These are phyloP conservation scores for Metaphire vulgaris DNA, from an alignment of 1,140 invertebrate species.

Conservation along the genomic window DNA sequence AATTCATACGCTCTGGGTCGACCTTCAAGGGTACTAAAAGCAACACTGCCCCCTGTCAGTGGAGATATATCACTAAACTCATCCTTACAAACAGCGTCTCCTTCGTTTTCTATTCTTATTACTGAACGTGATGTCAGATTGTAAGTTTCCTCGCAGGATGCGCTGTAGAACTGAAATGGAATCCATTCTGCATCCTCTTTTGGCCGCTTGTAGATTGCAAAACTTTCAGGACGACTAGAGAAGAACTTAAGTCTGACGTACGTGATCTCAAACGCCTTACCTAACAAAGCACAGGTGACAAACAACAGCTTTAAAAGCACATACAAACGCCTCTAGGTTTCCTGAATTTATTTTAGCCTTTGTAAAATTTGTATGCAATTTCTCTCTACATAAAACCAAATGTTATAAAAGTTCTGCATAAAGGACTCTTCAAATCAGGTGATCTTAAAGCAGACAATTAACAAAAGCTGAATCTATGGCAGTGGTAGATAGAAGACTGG, in stretches of 20 bases:
- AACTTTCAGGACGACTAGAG: constrained; percentile 90
- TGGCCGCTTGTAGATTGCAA: constrained; percentile 83
- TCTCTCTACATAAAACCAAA: too few relatives aligned
- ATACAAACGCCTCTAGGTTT: too few relatives aligned
- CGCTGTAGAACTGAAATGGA: constrained; percentile 81
- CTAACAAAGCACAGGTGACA: constrained; percentile 1
- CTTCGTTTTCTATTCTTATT: constrained; percentile 59
- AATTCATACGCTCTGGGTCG: constrained; percentile 86
- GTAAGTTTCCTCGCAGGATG: constrained; percentile 82
- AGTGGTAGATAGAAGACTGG: too few relatives aligned
- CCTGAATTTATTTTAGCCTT: too few relatives aligned
- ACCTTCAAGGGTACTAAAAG: constrained; percentile 90
- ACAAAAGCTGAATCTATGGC: too few relatives aligned
- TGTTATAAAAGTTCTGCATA: too few relatives aligned
- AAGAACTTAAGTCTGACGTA: constrained; percentile 90
- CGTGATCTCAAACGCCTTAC: constrained; percentile 75
- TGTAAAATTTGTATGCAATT: too few relatives aligned
- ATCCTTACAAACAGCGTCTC: constrained; percentile 82
- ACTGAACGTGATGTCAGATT: constrained; percentile 64
- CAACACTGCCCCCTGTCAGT: constrained; percentile 82
- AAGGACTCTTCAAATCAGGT: too few relatives aligned
- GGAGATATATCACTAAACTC: constrained; percentile 97
- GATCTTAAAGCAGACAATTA: too few relatives aligned
- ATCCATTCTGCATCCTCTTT: constrained; percentile 74
- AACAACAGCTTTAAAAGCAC: too few relatives aligned